Base-by-base conservation (phyloP, 2,888 invertebrate genomes). In the Lapara coniferarum region DNA sequence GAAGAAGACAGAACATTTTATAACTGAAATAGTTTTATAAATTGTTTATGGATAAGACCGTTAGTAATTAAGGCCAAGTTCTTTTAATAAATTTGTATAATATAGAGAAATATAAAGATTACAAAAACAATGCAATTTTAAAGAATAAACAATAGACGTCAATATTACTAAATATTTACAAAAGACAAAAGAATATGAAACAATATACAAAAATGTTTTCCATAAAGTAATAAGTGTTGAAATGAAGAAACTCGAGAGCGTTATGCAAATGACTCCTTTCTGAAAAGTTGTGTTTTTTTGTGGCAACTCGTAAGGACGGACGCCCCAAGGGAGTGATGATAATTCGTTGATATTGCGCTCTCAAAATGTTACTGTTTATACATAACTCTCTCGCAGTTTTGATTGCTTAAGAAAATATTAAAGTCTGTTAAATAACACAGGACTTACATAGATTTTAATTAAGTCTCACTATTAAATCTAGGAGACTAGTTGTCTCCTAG, bases 261-360 rank as follows among this genome's bases (percentile, higher is more conserved):
- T 85, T 86, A 89, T 89, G 88, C 80, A 87, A 86, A 89, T 87
- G 78, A 79, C 72, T 71, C 78, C 71, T 75, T 73, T 73, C 71
- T 68, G 68, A 75, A 73, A 78, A 81, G 78, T 82, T 80, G 73
- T 69, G 73, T 75, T 76, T 79, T 83, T 80, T 78, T 77, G 77
- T 12, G 79, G 79, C 67, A 74, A 75, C 74, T 74, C 72, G 74
- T 81, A 80, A 79, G 71, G 69, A 66, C 66, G 71, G 67, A 72
- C 68, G 75, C 72, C 74, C 72, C 67, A 67, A 72, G 75, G 77
- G 75, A 66, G 73, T 68, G 71, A 73, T 74, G 68, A 44, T 19
- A 46, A 68, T 70, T 69, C 58, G 69, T 46, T 63, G 46, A 49
- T 63, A 63, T 63, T 63, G 63, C 63, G 44, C 46, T 49, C 63